Conservation (phyloP, 2,797 vertebrate species). For the Esox lucius region DNA sequence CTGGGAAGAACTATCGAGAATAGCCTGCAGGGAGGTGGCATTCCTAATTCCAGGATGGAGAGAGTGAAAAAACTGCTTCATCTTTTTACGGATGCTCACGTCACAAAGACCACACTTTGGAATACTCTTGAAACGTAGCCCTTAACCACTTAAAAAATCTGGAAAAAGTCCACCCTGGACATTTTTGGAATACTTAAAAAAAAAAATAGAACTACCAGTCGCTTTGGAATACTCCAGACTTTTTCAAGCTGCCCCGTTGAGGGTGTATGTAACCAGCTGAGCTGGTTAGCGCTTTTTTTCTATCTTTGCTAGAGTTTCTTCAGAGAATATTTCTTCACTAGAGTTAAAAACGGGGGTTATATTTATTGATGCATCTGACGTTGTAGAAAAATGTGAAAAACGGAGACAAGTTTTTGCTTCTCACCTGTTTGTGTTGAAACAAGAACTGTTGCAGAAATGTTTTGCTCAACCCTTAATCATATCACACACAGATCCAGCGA, state of each 20-base stretch:
- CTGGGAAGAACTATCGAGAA: not conserved
- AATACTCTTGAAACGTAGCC: constrained; percentile 8
- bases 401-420: constrained; percentile 59
- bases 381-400: constrained; percentile 58
- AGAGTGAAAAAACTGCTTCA: constrained; percentile 22
- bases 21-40: constrained; percentile 16
- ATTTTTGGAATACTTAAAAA: constrained; percentile 25
- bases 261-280: constrained; percentile 88
- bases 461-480: constrained; percentile 45
- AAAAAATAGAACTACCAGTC: constrained; percentile 52
- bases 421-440: constrained; percentile 68
- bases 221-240: constrained; percentile 86
- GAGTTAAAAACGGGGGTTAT: constrained; percentile 75
- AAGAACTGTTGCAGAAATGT: constrained; percentile 61
- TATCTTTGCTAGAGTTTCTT: constrained; percentile 95
- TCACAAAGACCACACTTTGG: constrained; percentile 24
- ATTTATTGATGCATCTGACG: constrained; percentile 72
- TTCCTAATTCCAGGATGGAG: constrained; percentile 31
- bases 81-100: not conserved
- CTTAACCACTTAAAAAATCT: constrained; percentile 33
- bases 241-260: constrained; percentile 81
- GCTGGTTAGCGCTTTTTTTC: constrained; percentile 89
- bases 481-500: constrained; percentile 30
- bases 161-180: constrained; percentile 33
- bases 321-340: constrained; percentile 85